Evolutionary conservation across 2,888 invertebrate genomes (phyloP).

Genomic region (Thymelicus acteon): DNA sequence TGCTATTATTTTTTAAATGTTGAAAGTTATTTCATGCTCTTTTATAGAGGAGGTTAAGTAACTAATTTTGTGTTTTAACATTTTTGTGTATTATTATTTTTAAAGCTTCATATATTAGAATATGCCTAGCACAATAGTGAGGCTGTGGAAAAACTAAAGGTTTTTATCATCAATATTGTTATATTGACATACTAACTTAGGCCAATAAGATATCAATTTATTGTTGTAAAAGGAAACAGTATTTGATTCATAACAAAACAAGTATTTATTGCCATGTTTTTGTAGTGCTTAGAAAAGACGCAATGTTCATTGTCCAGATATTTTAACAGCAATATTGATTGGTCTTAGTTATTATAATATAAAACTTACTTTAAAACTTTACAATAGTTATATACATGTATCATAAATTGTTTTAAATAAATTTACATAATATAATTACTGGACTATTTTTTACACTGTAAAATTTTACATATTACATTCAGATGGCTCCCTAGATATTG

Average conservation of each 20-base stretch:
- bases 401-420: conserved; percentile 33
- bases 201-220: background rate
- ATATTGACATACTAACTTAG: background rate
- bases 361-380: conserved; percentile 32
- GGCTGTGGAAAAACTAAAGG: conserved; percentile 27
- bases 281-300: background rate
- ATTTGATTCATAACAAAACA: conserved; percentile 13
- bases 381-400: conserved; percentile 31
- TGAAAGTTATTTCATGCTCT: conserved; percentile 8
- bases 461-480: background rate
- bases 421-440: conserved; percentile 22
- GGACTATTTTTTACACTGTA: conserved; percentile 6
- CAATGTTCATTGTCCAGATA: conserved; percentile 4
- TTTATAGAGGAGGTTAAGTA: background rate
- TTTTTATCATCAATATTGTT: conserved; percentile 15
- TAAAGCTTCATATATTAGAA: conserved; percentile 13
- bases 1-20: conserved; percentile 21
- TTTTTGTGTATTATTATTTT: conserved; percentile 34
- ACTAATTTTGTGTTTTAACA: conserved; percentile 16
- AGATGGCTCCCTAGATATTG: background rate
- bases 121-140: conserved; percentile 26
- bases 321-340: conserved; percentile 18
- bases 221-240: conserved; percentile 11
- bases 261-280: background rate
- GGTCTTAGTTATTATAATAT: conserved; percentile 20